phyloP scores from a whole-genome alignment of 2,888 invertebrate species.

The Trisateles emortualis region DNA sequence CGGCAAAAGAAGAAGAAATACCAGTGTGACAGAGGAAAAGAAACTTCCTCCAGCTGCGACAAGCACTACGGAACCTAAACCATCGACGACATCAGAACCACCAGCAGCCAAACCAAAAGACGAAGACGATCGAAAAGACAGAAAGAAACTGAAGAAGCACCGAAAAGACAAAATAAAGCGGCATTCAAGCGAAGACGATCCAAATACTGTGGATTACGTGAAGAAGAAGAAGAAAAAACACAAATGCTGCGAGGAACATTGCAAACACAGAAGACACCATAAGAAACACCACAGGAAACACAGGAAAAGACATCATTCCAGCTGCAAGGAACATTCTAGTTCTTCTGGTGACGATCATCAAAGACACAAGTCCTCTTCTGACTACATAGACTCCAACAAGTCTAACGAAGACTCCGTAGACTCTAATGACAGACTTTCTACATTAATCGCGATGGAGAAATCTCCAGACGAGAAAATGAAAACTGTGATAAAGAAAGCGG shows the following conservation, averaged over 20 bases:
- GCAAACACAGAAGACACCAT: conserved; percentile 91
- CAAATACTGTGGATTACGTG: conserved; percentile 75
- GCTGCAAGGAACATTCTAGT: conserved; percentile 80
- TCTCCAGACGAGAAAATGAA: conserved; percentile 79
- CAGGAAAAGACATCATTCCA: conserved; percentile 90
- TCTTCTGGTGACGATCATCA: conserved; percentile 84
- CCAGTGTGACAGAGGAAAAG: conserved; percentile 89
- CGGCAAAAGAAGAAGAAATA: conserved; percentile 91
- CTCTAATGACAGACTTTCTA: conserved; percentile 71
- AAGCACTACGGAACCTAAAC: conserved; percentile 57
- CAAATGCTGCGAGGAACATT: conserved; percentile 89
- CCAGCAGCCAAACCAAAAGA: conserved; percentile 56
- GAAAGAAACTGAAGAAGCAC: conserved; percentile 90
- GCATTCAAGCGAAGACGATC: conserved; percentile 78
- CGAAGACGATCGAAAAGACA: conserved; percentile 85
- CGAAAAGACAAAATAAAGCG: conserved; percentile 88
- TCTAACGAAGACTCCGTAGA: conserved; percentile 81
- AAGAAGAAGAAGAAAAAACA: conserved; percentile 90
- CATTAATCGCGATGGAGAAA: conserved; percentile 74
- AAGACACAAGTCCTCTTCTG: conserved; percentile 72
- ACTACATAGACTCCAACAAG: conserved; percentile 76
- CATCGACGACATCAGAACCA: conserved; percentile 47
- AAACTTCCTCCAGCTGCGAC: conserved; percentile 53
- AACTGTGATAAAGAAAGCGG: conserved; percentile 77
- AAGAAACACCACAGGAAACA: conserved; percentile 93